Conservation (phyloP, 1,140 invertebrate species). For the Cyphomyrmex costatus region DNA sequence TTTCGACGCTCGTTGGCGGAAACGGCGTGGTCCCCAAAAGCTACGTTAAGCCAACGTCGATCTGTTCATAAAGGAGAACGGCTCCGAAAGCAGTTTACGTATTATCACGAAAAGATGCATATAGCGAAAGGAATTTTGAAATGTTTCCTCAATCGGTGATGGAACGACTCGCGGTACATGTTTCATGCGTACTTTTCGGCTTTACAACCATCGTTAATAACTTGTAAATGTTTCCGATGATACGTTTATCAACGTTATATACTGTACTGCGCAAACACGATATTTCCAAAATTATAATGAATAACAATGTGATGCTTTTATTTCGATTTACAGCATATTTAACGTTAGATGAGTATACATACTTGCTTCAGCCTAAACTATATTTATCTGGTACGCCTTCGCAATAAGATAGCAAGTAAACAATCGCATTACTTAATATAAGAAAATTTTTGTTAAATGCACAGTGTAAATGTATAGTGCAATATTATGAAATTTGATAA, state of each 20-base stretch:
- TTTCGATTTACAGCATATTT: not conserved
- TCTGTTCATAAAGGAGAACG: slow-evolving; percentile 35
- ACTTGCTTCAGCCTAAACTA: not conserved
- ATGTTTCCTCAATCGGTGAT: not conserved
- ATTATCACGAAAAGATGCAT: slow-evolving; percentile 6
- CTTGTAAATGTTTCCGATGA: slow-evolving; percentile 8
- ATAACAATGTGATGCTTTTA: not conserved
- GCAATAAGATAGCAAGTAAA: not conserved
- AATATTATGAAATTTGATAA: not conserved
- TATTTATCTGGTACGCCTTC: not conserved
- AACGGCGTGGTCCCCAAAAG: not conserved
- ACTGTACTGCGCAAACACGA: slow-evolving; percentile 1
- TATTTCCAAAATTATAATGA: slow-evolving; percentile 19
- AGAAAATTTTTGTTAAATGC: not conserved
- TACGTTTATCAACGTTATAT: slow-evolving; percentile 22
- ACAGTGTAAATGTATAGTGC: not conserved
- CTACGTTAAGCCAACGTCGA: slow-evolving; percentile 22
- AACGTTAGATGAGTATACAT: not conserved
- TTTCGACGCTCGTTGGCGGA: slow-evolving; percentile 56
- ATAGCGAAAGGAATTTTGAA: slow-evolving; percentile 36
- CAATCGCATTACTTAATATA: not conserved
- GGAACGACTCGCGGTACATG: not conserved
- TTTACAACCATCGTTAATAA: slow-evolving; percentile 38
- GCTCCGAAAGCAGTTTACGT: not conserved
- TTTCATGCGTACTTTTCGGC: not conserved